Base-by-base conservation (phyloP, 92 coral and sea anemone species). In the Palythoa grandiflora region DNA sequence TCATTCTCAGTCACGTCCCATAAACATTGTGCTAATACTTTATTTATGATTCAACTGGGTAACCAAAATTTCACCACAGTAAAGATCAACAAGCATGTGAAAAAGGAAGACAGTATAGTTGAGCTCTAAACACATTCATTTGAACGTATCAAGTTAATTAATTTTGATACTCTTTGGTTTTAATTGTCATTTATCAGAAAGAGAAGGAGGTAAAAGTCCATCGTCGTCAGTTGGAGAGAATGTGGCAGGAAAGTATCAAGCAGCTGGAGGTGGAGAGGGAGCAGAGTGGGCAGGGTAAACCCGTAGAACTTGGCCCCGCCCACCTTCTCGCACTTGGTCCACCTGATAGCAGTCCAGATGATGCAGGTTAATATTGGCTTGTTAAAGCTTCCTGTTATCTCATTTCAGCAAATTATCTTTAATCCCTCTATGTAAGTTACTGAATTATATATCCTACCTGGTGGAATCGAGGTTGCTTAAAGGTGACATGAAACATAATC, bases 141-240 rank as follows among this genome's bases (percentile, higher is more conserved):
- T 20, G 5, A 6, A 10, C 6, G 1, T 28, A 28, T 60, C 9
- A 16, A 21, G 37, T 77, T 40, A 28, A 50, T 17, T 20, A 77
- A 15, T 47, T 50, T n/a, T 44, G 19, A 14, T 16, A 21, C 6
- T 14, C 44, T 78, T 40, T 38, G 28, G 17, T 1, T 5, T n/a
- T 2, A 5, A 75, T 40, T 38, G 2, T 15, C 16, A 19, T 16
- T 86, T 39, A n/a, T 57, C 88, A 96, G 98, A 95, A 87, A 93
- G 99, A 96, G 86, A 96, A 90, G 73, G 98, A 95, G 61, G 95
- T 97, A 21, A 97, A 97, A 87, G 88, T 54, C 84, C 92, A 92
- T 59, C 89, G 99, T 20, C 94, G 83, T 38, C 92, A 90, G 78
- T 83, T 93, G 92, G 99, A 97, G 83, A 93, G 92, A 72, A 85